Conservation (phyloP, 2,888 invertebrate species). For the Sceliomorpha sp. region DNA sequence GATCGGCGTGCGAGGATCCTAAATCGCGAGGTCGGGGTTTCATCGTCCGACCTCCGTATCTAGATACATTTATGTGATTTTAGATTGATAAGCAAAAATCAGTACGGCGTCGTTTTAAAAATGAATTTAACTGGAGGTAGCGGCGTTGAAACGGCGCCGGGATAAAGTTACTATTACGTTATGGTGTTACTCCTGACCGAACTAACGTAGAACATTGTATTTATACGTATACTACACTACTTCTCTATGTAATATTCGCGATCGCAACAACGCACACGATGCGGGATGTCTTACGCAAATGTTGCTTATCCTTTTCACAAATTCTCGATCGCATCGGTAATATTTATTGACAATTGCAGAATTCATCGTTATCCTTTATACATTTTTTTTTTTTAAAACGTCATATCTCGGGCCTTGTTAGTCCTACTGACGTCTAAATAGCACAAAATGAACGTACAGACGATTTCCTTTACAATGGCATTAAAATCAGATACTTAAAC, state of each 20-base stretch:
- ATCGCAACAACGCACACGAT: slow-evolving; percentile 48
- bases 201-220: slow-evolving; percentile 72
- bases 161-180: slow-evolving; percentile 77
- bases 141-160: slow-evolving; percentile 62
- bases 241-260: slow-evolving; percentile 56
- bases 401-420: too few species aligned
- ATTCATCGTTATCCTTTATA: slow-evolving; percentile 35
- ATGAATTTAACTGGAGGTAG: slow-evolving; percentile 21
- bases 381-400: slow-evolving; percentile 36
- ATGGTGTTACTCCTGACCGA: slow-evolving; percentile 73
- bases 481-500: too few species aligned
- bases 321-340: slow-evolving; percentile 14
- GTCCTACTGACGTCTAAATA: too few species aligned
- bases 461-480: too few species aligned
- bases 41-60: slow-evolving; percentile 56
- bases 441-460: too few species aligned
- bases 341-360: slow-evolving; percentile 4
- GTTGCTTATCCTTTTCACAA: slow-evolving; percentile 39
- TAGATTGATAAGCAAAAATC: slow-evolving; percentile 70
- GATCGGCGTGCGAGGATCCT: slow-evolving; percentile 51
- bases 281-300: too few species aligned
- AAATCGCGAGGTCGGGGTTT: slow-evolving; percentile 44
- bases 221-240: slow-evolving; percentile 70
- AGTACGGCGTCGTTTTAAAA: slow-evolving; percentile 61
- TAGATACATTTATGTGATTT: slow-evolving; percentile 77